These are phyloP conservation scores for Pyrgus malvae DNA, from an alignment of 2,888 invertebrate species.

Conservation along the genomic window DNA sequence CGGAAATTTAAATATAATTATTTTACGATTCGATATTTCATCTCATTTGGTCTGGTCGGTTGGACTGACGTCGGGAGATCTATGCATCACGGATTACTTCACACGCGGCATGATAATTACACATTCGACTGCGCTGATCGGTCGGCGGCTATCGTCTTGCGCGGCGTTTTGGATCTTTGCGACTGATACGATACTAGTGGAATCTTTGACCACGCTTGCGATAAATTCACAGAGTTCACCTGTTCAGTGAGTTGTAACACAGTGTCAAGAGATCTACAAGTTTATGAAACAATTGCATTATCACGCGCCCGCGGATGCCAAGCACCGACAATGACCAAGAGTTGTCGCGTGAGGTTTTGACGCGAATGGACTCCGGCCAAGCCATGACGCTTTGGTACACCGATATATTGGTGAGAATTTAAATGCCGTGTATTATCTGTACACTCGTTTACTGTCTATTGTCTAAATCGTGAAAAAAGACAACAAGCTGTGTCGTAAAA, in stretches of 20 bases:
- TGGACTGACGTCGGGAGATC: slow-evolving; percentile 15
- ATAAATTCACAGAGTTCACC: slow-evolving; percentile 36
- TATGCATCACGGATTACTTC: slow-evolving; percentile 20
- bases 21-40: slow-evolving; percentile 17
- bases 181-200: slow-evolving; percentile 36
- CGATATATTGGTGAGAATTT: slow-evolving; percentile 73
- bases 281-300: slow-evolving; percentile 53
- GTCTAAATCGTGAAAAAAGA: background rate
- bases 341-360: slow-evolving; percentile 59
- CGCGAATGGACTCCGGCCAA: slow-evolving; percentile 73
- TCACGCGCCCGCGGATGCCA: slow-evolving; percentile 53
- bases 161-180: slow-evolving; percentile 46
- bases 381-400: slow-evolving; percentile 79
- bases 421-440: slow-evolving; percentile 28
- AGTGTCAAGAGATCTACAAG: slow-evolving; percentile 31
- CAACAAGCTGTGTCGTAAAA: background rate
- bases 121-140: slow-evolving; percentile 9
- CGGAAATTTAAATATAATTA: slow-evolving; percentile 26
- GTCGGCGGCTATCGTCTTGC: slow-evolving; percentile 2
- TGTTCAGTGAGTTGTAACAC: slow-evolving; percentile 29
- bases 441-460: slow-evolving; percentile 1
- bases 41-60: slow-evolving; percentile 19
- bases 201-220: slow-evolving; percentile 49
- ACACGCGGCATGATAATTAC: slow-evolving; percentile 15
- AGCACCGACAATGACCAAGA: slow-evolving; percentile 68